phyloP scores from a whole-genome alignment of 2,888 invertebrate species.

The Tinea trinotella region DNA sequence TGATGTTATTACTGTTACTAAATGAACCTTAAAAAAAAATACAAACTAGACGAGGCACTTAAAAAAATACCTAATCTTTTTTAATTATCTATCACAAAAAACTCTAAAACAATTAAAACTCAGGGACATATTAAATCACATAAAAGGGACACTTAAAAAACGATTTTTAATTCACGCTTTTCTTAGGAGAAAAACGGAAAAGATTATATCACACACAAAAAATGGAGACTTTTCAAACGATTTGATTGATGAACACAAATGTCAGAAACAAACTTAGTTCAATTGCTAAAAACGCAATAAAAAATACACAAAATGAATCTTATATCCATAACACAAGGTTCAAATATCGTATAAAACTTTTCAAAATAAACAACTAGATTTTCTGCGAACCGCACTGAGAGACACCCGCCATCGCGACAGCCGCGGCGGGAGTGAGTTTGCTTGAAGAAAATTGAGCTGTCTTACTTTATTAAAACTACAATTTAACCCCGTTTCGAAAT shows the following conservation, averaged over 20 bases:
- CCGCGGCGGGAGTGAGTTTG: conserved; percentile 55
- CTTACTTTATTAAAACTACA: background rate
- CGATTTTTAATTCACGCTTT: no score
- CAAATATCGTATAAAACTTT: background rate
- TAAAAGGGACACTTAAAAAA: background rate
- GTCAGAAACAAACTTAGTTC: conserved; percentile 1
- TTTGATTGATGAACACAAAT: conserved; percentile 12
- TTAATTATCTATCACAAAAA: no score
- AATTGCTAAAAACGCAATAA: no score
- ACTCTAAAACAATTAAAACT: no score
- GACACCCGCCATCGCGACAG: conserved; percentile 59
- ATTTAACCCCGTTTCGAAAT: background rate
- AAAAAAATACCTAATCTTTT: no score
- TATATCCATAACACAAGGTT: background rate
- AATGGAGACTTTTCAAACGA: background rate
- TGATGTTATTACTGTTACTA: no score
- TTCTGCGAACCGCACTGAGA: background rate
- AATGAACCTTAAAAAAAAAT: no score
- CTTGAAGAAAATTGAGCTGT: background rate
- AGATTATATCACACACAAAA: background rate
- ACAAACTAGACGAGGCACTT: no score
- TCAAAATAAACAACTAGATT: no score
- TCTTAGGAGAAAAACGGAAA: no score
- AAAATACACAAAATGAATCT: background rate
- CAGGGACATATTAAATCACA: no score